Conservation (phyloP, 2,113 vertebrate species). For the Prochilodus magdalenae region DNA sequence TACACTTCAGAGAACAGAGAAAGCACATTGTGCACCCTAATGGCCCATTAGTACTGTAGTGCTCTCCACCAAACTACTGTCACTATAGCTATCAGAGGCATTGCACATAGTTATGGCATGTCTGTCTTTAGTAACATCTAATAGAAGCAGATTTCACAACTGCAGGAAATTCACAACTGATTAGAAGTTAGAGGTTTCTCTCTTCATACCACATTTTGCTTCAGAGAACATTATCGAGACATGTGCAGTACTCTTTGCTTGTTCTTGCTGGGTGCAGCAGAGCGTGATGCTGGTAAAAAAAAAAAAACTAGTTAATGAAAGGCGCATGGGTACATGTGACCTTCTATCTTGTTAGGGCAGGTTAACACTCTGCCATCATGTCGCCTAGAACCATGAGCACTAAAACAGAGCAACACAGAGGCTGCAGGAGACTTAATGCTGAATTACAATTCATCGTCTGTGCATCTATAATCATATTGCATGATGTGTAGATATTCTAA, state of each 20-base stretch:
- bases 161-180: no score
- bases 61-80: not conserved
- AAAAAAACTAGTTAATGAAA: not conserved
- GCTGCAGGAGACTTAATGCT: not conserved
- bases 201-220: not conserved
- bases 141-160: not conserved
- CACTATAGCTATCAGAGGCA: not conserved
- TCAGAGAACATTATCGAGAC: no score
- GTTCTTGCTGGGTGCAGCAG: not conserved
- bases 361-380: not conserved
- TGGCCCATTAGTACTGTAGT: not conserved
- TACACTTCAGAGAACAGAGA: not conserved
- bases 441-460: no score
- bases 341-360: not conserved
- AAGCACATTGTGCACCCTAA: not conserved
- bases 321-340: not conserved
- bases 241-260: not conserved
- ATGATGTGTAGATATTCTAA: no score
- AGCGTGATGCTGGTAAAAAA: not conserved
- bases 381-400: not conserved
- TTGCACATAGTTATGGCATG: not conserved
- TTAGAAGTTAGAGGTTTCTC: not conserved
- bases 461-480: no score
- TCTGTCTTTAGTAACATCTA: not conserved
- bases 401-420: not conserved